Conservation (phyloP, 2,113 vertebrate genomes). For the Burhinus bistriatus region DNA sequence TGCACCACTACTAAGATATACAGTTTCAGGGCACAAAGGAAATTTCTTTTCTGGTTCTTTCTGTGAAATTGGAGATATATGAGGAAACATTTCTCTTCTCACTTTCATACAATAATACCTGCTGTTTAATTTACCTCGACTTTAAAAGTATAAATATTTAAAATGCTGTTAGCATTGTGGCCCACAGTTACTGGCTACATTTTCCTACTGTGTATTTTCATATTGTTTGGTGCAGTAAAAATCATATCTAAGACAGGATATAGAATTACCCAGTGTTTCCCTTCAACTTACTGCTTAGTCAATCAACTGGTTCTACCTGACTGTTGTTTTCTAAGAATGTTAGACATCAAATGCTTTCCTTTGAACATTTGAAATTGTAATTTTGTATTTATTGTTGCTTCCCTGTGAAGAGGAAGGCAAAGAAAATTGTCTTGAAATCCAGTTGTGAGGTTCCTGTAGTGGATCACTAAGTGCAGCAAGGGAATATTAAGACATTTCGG, state of each 20-base stretch:
- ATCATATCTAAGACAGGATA: neutral
- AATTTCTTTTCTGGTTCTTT: neutral
- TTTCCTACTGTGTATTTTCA: neutral
- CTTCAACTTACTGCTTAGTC: neutral
- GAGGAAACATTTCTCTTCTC: neutral
- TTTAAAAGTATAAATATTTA: neutral
- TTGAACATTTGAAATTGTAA: neutral
- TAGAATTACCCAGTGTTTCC: neutral
- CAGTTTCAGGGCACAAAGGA: neutral
- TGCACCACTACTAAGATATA: rapidly evolving
- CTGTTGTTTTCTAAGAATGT: neutral
- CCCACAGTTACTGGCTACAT: neutral
- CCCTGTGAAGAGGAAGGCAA: neutral
- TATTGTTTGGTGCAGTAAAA: neutral
- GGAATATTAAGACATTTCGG: neutral
- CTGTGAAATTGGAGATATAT: neutral
- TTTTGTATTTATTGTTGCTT: neutral
- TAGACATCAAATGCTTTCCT: neutral
- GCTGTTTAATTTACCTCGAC: neutral
- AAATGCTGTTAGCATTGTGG: neutral
- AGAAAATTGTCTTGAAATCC: neutral
- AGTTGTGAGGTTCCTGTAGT: neutral
- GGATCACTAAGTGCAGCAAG: neutral
- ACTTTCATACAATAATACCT: neutral
- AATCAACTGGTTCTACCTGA: neutral